phyloP scores from a whole-genome alignment of 2,888 invertebrate species.

The Noctua janthe region DNA sequence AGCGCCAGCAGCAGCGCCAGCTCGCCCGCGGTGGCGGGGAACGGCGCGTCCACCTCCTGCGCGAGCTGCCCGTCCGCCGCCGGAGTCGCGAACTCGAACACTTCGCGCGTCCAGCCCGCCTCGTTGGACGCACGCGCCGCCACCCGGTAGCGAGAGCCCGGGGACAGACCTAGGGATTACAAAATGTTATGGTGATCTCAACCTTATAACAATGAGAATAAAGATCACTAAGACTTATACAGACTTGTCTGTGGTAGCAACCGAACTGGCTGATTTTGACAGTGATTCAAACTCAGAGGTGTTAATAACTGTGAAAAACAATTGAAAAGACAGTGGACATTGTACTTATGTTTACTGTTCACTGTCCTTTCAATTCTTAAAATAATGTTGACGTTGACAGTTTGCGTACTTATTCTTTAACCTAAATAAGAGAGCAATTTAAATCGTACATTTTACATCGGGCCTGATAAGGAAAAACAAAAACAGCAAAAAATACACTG shows the following conservation, averaged over 20 bases:
- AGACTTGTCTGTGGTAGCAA: neutral
- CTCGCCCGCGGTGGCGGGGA: slow-evolving; percentile 87
- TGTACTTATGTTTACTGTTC: neutral
- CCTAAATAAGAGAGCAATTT: neutral
- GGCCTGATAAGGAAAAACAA: neutral
- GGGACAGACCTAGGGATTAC: slow-evolving; percentile 81
- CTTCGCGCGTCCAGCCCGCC: slow-evolving; percentile 91
- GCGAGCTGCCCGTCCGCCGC: slow-evolving; percentile 89
- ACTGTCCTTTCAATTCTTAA: neutral
- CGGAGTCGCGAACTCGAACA: slow-evolving; percentile 91
- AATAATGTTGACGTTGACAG: neutral
- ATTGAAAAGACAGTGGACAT: too few species aligned
- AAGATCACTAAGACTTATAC: neutral
- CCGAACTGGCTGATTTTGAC: neutral
- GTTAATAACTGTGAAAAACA: neutral
- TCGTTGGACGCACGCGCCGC: slow-evolving; percentile 91
- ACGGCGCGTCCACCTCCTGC: slow-evolving; percentile 86
- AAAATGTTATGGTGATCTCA: neutral
- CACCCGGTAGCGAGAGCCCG: slow-evolving; percentile 91
- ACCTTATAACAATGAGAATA: neutral
- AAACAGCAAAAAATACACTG: neutral
- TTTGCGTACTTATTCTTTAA: neutral
- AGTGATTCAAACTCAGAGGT: neutral
- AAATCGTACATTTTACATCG: neutral
- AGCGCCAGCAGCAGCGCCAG: slow-evolving; percentile 87